A percentile compares a stretch with the other conserved stretches of the same genome.
Conservation (phyloP, 2,888 invertebrate species). For the Drosophila austrosaltans region DNA sequence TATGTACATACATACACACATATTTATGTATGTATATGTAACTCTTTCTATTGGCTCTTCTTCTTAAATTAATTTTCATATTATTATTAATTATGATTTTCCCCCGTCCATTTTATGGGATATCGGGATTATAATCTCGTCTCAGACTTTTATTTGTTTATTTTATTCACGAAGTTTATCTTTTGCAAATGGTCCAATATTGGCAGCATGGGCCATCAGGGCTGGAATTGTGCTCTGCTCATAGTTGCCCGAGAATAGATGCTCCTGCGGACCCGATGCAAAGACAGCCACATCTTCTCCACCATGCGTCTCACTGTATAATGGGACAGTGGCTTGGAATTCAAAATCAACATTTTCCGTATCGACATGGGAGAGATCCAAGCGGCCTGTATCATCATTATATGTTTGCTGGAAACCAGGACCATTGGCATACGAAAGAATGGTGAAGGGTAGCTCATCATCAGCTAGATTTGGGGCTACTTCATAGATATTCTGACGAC, state of each 20-base stretch:
- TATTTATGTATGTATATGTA: no score
- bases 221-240: slow-evolving; percentile 91
- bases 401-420: slow-evolving; percentile 85
- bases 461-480: slow-evolving; percentile 84
- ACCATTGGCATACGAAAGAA: slow-evolving; percentile 90
- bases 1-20: no score
- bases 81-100: no score
- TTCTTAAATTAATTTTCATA: no score
- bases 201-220: slow-evolving; percentile 88
- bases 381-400: slow-evolving; percentile 50
- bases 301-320: slow-evolving; percentile 88
- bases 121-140: neutral
- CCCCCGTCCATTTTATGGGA: no score
- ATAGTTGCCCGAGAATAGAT: slow-evolving; percentile 90
- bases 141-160: slow-evolving; percentile 1
- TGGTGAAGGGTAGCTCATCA: slow-evolving; percentile 87
- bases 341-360: slow-evolving; percentile 65
- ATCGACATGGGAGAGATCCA: slow-evolving; percentile 64
- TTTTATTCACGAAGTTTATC: slow-evolving; percentile 37
- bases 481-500: slow-evolving; percentile 84
- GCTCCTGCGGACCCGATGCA: slow-evolving; percentile 90
- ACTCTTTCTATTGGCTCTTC: no score
- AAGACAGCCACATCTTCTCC: slow-evolving; percentile 92
- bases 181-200: slow-evolving; percentile 85
- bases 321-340: slow-evolving; percentile 87